phyloP scores from a whole-genome alignment of 2,797 vertebrate species.

The Coranthus polyacanthus region DNA sequence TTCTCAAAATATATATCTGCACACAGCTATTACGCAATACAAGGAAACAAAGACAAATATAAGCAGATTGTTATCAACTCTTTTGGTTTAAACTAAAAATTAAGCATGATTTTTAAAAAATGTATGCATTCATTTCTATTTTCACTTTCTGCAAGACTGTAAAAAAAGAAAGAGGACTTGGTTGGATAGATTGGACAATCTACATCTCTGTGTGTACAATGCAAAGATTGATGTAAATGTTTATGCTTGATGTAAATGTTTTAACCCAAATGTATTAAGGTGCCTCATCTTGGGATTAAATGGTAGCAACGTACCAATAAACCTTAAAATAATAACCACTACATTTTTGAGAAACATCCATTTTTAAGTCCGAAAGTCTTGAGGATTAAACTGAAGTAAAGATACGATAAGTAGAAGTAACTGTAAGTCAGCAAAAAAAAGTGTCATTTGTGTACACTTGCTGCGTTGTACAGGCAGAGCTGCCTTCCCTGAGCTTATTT shows the following conservation, averaged over 20 bases:
- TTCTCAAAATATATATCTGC: neutral
- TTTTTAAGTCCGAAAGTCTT: conserved; percentile 1
- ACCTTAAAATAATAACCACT: neutral
- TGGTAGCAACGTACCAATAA: too few species aligned
- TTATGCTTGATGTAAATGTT: neutral
- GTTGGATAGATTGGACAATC: neutral
- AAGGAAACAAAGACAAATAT: neutral
- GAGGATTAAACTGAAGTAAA: neutral
- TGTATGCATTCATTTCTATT: neutral
- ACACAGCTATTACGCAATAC: too few species aligned
- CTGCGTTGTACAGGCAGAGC: neutral
- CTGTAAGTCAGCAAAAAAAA: neutral
- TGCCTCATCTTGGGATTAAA: neutral
- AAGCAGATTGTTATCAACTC: fast-evolving
- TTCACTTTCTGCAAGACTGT: neutral
- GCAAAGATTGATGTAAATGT: neutral
- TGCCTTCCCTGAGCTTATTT: conserved; percentile 33
- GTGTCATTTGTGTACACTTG: neutral
- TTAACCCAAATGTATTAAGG: neutral
- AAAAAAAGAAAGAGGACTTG: neutral
- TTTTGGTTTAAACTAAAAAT: neutral
- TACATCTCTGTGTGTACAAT: neutral
- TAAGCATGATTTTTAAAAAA: neutral
- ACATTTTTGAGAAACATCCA: too few species aligned
- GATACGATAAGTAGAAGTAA: neutral